Conservation (phyloP, 2,797 vertebrate genomes). For the Rhynchotus rufescens region DNA sequence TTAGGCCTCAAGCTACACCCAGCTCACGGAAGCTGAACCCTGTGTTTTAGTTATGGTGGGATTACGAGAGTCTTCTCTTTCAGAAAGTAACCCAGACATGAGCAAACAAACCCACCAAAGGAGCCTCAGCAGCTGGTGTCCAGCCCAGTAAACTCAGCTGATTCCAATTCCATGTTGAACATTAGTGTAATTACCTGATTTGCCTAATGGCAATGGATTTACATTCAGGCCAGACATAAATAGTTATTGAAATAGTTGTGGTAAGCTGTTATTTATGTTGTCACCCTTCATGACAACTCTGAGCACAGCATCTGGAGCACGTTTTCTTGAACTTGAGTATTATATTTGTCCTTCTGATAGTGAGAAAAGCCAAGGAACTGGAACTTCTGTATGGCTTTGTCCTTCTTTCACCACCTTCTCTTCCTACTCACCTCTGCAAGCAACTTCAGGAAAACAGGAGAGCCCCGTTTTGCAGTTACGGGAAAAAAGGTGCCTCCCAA, state of each 20-base stretch:
- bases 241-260: background rate
- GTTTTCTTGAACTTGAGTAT: background rate
- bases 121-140: background rate
- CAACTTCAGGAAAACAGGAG: background rate
- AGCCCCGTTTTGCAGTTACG: background rate
- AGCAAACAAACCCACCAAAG: background rate
- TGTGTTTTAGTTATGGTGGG: fast-evolving
- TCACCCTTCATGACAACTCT: background rate
- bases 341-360: background rate
- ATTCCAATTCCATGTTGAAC: background rate
- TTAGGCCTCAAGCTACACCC: background rate
- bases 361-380: background rate
- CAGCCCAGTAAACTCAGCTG: background rate
- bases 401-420: too few species aligned
- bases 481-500: background rate
- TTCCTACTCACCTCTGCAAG: background rate
- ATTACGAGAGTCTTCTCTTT: background rate
- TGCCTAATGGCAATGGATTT: background rate
- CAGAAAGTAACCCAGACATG: background rate
- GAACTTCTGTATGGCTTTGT: background rate
- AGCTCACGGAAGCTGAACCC: background rate
- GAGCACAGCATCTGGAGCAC: too few species aligned
- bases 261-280: background rate
- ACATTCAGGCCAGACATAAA: background rate
- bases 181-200: background rate